Base-by-base conservation (phyloP, 1,140 invertebrate species). In the Hirudo medicinalis region DNA sequence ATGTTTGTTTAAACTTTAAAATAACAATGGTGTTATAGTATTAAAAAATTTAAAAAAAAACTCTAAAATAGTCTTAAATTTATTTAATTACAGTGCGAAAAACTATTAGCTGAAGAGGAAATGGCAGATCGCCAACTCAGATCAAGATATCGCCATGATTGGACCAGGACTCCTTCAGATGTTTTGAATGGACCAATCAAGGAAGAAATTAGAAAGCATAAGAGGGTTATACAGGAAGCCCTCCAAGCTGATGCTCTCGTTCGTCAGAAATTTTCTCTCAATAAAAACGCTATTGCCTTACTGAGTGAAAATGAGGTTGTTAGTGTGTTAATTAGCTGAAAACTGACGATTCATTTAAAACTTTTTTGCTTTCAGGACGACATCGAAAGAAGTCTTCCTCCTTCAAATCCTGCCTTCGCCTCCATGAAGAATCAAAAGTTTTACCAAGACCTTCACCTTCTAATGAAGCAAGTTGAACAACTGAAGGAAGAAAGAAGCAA, bases 71-170 rank as follows among this genome's bases (percentile, higher is more conserved):
- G 15, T 13, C 43, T 49, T 49, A 49, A 17, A 63, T 25, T 74
- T 67, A 73, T 70, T 53, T 54, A 74, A 13, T 77, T 82, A 66
- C 75, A 89, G 87, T 87, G 89, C 63, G 89, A 93, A 74, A 85
- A 90, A 75, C 86, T 94, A 85, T 81, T 99, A 66, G 87, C 88
- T 77, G 93, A 97, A 80, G 96, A 99, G 83, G 88, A 89, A 75
- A 86, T 89, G 72, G 91, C 91, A 0, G 96, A 99, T 80, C 87
- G 89, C 76, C 88, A 92, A 77, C 83, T 98, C 67, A 85, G 90
- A 75, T 82, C 85, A 67, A 94, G 97, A 83, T 97, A 98, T 79
- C 91, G 91, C 77, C 83, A 84, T 43, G 77, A 87, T 74, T 99
- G 96, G 96, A 89, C 87, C 0, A 86, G 96, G 77, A 92, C 91